Evolutionary conservation across 2,797 vertebrate species (phyloP).

Genomic region (Esox lucius): DNA sequence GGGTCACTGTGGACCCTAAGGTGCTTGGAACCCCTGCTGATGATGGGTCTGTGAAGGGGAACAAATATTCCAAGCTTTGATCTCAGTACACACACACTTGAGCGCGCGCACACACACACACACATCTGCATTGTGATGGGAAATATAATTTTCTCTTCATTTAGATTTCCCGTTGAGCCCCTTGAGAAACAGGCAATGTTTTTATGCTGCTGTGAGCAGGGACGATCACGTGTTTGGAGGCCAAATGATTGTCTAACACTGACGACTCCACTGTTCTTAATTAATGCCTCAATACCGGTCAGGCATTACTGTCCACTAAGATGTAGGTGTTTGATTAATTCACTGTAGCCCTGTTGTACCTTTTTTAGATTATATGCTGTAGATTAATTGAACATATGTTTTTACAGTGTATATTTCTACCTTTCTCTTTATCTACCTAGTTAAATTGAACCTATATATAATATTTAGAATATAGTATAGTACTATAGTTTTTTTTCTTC

Average conservation of each 20-base stretch:
- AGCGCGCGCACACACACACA: too few species aligned
- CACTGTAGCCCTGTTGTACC: constrained; percentile 4
- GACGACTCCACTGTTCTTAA: constrained; percentile 38
- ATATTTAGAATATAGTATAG: neutral
- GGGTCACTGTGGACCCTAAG: neutral
- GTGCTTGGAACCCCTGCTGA: neutral
- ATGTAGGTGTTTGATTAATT: constrained; percentile 19
- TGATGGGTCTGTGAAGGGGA: neutral
- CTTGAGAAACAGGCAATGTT: constrained; percentile 14
- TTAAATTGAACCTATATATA: neutral
- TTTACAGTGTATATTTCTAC: too few species aligned
- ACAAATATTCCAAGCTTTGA: neutral
- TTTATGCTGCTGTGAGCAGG: constrained; percentile 15
- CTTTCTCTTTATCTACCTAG: neutral
- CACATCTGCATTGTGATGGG: neutral
- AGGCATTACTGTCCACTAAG: constrained; percentile 32
- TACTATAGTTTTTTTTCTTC: too few species aligned
- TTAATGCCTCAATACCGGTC: constrained; percentile 21
- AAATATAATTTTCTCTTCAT: constrained; percentile 10
- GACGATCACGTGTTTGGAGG: constrained; percentile 35
- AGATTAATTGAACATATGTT: neutral
- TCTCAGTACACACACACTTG: neutral
- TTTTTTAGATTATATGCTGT: neutral
- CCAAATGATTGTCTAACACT: constrained; percentile 39
- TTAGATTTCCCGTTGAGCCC: constrained; percentile 7